A percentile compares a stretch with the other conserved stretches of the same genome.
Conservation (phyloP, 2,888 invertebrate genomes). For the Andrena bucephala region DNA sequence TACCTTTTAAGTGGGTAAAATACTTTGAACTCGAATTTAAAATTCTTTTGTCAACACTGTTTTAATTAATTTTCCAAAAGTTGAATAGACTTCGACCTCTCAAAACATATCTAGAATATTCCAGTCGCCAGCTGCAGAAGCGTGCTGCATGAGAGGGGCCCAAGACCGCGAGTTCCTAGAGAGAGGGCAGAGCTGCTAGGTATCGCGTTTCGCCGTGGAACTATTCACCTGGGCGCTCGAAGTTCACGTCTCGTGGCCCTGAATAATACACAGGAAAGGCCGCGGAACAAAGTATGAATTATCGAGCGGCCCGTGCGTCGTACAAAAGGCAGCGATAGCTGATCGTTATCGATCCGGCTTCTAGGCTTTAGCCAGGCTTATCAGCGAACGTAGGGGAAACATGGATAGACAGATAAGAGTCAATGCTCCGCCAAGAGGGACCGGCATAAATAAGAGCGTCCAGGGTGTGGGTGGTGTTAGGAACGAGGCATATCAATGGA, state of each 20-base stretch:
- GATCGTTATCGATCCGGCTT: constrained; percentile 49
- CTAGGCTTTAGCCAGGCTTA: constrained; percentile 21
- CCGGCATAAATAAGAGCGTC: constrained; percentile 30
- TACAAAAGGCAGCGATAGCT: constrained; percentile 32
- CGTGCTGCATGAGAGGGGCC: background rate
- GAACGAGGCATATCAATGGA: constrained; percentile 12
- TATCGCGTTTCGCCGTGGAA: constrained; percentile 39
- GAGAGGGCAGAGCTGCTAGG: background rate
- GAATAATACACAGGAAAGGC: constrained; percentile 38
- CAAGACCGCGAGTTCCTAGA: background rate
- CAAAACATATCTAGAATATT: no score
- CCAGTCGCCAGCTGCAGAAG: background rate
- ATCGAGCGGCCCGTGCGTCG: constrained; percentile 21
- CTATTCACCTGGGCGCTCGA: constrained; percentile 26
- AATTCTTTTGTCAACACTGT: background rate
- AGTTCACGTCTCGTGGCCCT: constrained; percentile 41
- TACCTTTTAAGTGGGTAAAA: no score
- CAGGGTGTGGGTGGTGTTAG: constrained; percentile 7
- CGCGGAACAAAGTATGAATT: constrained; percentile 49
- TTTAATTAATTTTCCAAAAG: background rate
- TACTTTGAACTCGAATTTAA: no score
- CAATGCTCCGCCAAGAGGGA: constrained; percentile 44
- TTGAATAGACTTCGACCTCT: background rate
- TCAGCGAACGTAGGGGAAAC: constrained; percentile 23
- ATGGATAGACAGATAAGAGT: constrained; percentile 44